These are phyloP conservation scores for Camptogramma bilineatum DNA, from an alignment of 2,888 invertebrate genomes.

Conservation along the genomic window DNA sequence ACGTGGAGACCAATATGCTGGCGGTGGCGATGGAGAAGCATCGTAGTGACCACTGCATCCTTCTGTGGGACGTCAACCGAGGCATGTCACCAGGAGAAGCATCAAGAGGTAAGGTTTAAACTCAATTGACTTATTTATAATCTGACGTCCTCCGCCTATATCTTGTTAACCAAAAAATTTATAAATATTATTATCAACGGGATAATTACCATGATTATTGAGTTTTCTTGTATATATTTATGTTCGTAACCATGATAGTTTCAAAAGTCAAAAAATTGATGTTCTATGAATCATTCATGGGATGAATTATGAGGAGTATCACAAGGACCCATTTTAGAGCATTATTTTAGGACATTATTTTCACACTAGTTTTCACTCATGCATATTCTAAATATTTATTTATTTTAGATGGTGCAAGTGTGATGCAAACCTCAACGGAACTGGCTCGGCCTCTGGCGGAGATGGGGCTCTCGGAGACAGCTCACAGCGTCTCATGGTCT, in stretches of 20 bases:
- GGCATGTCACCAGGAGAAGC: constrained; percentile 64
- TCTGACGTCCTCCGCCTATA: too few species aligned
- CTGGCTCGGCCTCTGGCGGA: constrained; percentile 88
- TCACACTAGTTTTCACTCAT: background rate
- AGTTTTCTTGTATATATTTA: too few species aligned
- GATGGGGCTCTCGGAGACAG: constrained; percentile 93
- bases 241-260: too few species aligned
- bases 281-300: too few species aligned
- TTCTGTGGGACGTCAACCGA: constrained; percentile 94
- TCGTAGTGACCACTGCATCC: constrained; percentile 94
- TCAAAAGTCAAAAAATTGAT: too few species aligned
- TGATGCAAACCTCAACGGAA: constrained; percentile 68
- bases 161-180: too few species aligned
- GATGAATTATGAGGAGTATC: background rate
- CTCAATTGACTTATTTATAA: too few species aligned
- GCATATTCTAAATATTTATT: background rate
- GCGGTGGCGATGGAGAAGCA: constrained; percentile 96
- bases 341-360: background rate
- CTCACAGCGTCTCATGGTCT: constrained; percentile 95
- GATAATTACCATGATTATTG: too few species aligned
- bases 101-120: constrained; percentile 24
- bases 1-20: constrained; percentile 91
- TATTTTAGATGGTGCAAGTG: constrained; percentile 44
- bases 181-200: too few species aligned
- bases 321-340: constrained; percentile 5